These are phyloP conservation scores for Lepidotrigona ventralis DNA, from an alignment of 1,140 invertebrate genomes.

Conservation along the genomic window DNA sequence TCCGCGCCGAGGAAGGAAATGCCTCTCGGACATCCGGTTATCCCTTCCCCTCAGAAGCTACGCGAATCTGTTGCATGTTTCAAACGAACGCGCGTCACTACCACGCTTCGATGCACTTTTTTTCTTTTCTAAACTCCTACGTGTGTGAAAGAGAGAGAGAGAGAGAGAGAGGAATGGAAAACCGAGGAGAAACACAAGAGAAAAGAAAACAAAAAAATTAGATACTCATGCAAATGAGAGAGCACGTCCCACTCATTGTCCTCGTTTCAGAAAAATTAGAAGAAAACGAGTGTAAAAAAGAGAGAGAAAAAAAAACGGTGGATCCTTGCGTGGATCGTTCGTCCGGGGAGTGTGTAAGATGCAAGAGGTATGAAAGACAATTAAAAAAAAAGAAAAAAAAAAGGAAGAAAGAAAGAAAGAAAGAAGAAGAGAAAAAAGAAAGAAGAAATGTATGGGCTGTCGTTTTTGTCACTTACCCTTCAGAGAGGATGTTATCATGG, in stretches of 20 bases:
- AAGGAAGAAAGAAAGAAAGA: constrained; percentile 16
- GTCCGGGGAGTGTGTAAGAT: background rate
- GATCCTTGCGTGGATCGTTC: constrained; percentile 44
- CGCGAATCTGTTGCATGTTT: too few species aligned
- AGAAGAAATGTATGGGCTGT: constrained; percentile 66
- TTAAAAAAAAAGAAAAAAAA: constrained; percentile 1
- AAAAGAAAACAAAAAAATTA: background rate
- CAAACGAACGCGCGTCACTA: too few species aligned
- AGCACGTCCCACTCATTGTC: constrained; percentile 41
- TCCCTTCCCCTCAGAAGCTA: too few species aligned
- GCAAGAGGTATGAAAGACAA: constrained; percentile 33
- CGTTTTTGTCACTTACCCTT: constrained; percentile 78
- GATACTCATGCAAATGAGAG: constrained; percentile 49
- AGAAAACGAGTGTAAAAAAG: background rate
- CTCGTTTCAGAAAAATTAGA: background rate
- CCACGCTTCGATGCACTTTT: background rate
- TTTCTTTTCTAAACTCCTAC: constrained; percentile 3
- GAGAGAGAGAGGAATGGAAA: constrained; percentile 14
- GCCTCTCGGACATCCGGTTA: too few species aligned
- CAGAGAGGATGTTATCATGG: constrained; percentile 81
- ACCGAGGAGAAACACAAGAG: background rate
- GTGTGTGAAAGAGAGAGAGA: constrained; percentile 21
- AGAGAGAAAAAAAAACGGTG: too few species aligned
- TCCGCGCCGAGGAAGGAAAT: too few species aligned
- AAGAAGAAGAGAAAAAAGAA: constrained; percentile 31